Conservation (phyloP, 2,888 invertebrate genomes). For the Torymus tubicola region DNA sequence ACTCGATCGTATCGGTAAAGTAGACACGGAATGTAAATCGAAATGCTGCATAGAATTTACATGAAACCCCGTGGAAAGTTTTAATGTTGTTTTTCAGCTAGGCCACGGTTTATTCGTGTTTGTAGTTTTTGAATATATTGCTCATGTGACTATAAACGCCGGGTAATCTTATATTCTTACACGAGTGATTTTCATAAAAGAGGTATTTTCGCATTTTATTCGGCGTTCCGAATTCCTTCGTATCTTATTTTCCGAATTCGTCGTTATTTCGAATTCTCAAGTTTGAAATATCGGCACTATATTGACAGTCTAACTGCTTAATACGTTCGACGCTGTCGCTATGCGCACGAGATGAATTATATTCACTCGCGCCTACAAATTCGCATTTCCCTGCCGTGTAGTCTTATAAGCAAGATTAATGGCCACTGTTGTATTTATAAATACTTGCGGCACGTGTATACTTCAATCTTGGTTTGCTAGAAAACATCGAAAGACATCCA, state of each 20-base stretch:
- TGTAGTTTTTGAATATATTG: slow-evolving; percentile 5
- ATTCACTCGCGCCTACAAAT: slow-evolving; percentile 1
- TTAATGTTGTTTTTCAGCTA: slow-evolving; percentile 2
- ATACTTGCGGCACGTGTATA: background rate
- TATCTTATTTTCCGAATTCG: slow-evolving; percentile 12
- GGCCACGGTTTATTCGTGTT: slow-evolving; percentile 15
- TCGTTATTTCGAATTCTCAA: slow-evolving; percentile 18
- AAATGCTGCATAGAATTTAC: slow-evolving; percentile 25
- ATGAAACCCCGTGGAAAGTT: background rate
- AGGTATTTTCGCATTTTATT: background rate
- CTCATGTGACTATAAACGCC: background rate
- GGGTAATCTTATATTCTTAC: background rate
- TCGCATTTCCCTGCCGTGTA: background rate
- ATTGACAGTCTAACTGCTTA: slow-evolving; percentile 25
- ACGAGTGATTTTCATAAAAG: background rate
- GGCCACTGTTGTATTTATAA: slow-evolving; percentile 1
- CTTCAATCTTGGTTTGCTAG: background rate
- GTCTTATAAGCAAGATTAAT: slow-evolving; percentile 27
- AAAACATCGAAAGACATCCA: too few species aligned
- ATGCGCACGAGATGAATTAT: slow-evolving; percentile 5
- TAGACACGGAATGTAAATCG: slow-evolving; percentile 15
- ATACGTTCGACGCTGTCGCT: slow-evolving; percentile 15
- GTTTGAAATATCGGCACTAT: slow-evolving; percentile 20
- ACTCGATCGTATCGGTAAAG: slow-evolving; percentile 16
- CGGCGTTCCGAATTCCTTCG: background rate